Evolutionary conservation across 2,797 vertebrate species (phyloP), one percentile per base, ranked within the genome.

Genomic region (Cryptoprocta ferox): DNA sequence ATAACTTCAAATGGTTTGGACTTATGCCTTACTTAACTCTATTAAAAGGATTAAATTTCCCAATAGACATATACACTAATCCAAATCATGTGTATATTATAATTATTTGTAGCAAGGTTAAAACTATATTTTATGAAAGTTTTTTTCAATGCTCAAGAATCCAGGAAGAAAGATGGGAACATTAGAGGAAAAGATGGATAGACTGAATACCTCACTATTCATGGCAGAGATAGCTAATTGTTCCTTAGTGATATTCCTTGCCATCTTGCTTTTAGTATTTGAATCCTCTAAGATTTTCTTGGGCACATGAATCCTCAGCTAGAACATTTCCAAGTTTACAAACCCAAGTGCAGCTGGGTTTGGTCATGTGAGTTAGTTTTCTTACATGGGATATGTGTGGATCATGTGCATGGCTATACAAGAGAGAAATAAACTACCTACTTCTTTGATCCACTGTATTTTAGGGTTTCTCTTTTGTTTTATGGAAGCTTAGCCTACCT

Each of bases 71-170:
- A 39, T 0, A 37, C 28, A 76, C 32, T 86, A 63, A 86, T 48
- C 9, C 1, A 87, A 76, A 80, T 87, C 3, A 26, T 30, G 5
- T 65, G 16, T 6, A 92, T 48, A 75, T 63, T 35, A 37, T 45
- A 75, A 85, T 91, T 88, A 61, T 63, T 50, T 87, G 70, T 95
- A 91, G 30, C 73, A 35, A 11, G 93, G 76, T 68, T 35, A 83
- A 97, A 93, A 66, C 18, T 65, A 85, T 63, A 32, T 7, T 45
- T 42, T 80, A 35, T 26, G 14, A 32, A 96, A 45, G 7, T 45
- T 92, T 83, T 56, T 45, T 61, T 89, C 35, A 21, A 90, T 12
- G 0, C 8, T 78, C 5, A 82, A 30, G 9, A 68, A n/a, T 26
- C 19, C 39, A 53, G 37, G n/a, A 86, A n/a, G 8, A 45, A 88